Percentiles rank a stretch among this genome's conserved stretches.
Conservation (phyloP, 2,113 vertebrate genomes). For the Rallus limicola region DNA sequence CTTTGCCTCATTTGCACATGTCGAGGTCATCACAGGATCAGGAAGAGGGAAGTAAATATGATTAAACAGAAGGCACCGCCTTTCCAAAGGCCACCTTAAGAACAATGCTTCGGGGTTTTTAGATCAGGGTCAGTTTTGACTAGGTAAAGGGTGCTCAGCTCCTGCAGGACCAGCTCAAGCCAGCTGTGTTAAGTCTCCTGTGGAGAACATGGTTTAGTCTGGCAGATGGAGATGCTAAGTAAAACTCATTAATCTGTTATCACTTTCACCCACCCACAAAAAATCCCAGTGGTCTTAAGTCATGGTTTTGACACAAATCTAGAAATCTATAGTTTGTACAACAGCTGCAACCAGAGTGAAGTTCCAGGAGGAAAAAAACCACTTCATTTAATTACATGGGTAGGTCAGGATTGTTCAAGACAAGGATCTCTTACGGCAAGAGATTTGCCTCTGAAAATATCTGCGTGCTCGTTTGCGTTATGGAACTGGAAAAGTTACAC, state of each 20-base stretch:
- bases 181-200: conserved; percentile 45
- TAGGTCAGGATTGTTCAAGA: not conserved
- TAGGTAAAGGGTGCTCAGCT: not conserved
- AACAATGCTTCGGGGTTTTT: not conserved
- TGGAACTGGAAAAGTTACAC: not conserved
- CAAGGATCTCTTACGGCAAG: not conserved
- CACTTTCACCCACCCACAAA: conserved; percentile 58
- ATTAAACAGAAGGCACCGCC: not conserved
- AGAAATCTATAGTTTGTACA: conserved; percentile 37
- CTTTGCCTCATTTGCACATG: not conserved
- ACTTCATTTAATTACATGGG: not conserved
- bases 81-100: not conserved
- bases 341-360: conserved; percentile 55
- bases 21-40: not conserved
- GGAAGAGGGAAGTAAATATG: not conserved
- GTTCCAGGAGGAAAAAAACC: not conserved
- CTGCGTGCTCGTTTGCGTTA: not conserved
- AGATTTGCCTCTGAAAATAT: not conserved
- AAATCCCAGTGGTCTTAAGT: conserved; percentile 64
- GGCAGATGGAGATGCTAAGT: conserved; percentile 55
- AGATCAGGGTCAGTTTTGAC: not conserved
- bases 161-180: not conserved
- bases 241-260: conserved; percentile 60
- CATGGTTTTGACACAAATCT: conserved; percentile 44
- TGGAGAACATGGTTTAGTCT: not conserved